Conservation (phyloP, 2,797 vertebrate species). For the Neosilurus mollespiculum region DNA sequence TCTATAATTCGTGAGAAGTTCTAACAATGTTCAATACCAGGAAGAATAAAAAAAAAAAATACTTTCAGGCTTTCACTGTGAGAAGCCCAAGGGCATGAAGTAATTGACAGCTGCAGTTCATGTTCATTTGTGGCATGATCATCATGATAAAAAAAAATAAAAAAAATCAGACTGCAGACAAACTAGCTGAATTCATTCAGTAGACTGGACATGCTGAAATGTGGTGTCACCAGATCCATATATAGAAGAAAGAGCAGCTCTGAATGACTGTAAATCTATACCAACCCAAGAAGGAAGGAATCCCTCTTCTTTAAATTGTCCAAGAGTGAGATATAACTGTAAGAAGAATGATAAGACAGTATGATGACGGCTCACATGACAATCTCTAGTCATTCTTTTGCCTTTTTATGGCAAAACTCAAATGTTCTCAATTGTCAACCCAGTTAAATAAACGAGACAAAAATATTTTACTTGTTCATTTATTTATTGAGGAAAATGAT, state of each 20-base stretch:
- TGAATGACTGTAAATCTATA: neutral
- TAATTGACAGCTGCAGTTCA: neutral
- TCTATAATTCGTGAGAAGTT: slow-evolving; percentile 18
- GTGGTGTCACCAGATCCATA: too few species aligned
- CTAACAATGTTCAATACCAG: slow-evolving; percentile 20
- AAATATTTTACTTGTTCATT: too few species aligned
- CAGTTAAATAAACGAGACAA: too few species aligned
- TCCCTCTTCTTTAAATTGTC: neutral
- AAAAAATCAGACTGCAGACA: neutral
- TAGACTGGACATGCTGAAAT: neutral
- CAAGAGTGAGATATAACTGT: neutral
- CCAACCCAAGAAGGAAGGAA: too few species aligned
- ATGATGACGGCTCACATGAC: neutral
- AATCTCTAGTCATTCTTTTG: neutral
- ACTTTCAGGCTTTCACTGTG: neutral
- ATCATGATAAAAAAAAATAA: neutral
- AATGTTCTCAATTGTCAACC: neutral
- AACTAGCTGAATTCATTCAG: neutral
- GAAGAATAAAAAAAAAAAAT: neutral
- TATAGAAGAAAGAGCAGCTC: neutral
- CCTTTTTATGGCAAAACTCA: neutral
- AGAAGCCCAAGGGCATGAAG: neutral
- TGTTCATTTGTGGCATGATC: neutral
- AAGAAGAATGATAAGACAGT: neutral
- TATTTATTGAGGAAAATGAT: too few species aligned